Evolutionary conservation across 2,113 vertebrate species (phyloP), one percentile per base, ranked within the genome.

Genomic region (Grus americana): DNA sequence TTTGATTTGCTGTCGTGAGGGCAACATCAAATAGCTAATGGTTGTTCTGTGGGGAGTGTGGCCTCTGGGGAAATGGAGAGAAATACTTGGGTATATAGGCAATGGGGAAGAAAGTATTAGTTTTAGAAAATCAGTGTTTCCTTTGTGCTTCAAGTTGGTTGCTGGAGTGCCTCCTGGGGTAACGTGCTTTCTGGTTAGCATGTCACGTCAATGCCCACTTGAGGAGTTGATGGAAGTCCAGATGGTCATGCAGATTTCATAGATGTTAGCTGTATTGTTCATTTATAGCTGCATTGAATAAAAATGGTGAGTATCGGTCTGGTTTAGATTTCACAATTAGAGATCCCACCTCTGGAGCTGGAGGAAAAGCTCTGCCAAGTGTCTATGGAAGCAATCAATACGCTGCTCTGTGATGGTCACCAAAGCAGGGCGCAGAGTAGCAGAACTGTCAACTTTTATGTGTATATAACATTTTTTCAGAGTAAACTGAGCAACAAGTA

Each of bases 401-500:
- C 0, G 0, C 30, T 88, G 49, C 32, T 61, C 18, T 38, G 20
- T 40, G 50, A 16, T 0, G 6, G 27, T 74, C 85, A 63, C 52
- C 1, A 6, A 63, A 55, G 42, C 40, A 84, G 30, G 40, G 18
- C 61, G 62, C 42, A 34, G 71, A 66, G 29, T 21, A 65, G 76
- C 21, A 84, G n/a, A 83, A 36, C 24, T 63, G 11, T 66, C 52
- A 71, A 2, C 9, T 90, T 80, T 55, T 52, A 11, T 36, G 24
- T 36, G 26, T 49, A 15, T 15, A 9, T 47, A 59, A 29, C 24
- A 9, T 46, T 59, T n/a, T 93, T 65, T 81, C 2, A 1, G n/a
- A 15, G 26, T 70, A 70, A 90, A 78, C 22, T 78, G 29, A 79
- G 54, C n/a, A 67, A 73, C 19, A 57, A 80, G 34, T 63, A 42